Evolutionary conservation across 2,113 vertebrate genomes (phyloP), one percentile per base, ranked within the genome.

Genomic region (Craseonycteris thonglongyai): DNA sequence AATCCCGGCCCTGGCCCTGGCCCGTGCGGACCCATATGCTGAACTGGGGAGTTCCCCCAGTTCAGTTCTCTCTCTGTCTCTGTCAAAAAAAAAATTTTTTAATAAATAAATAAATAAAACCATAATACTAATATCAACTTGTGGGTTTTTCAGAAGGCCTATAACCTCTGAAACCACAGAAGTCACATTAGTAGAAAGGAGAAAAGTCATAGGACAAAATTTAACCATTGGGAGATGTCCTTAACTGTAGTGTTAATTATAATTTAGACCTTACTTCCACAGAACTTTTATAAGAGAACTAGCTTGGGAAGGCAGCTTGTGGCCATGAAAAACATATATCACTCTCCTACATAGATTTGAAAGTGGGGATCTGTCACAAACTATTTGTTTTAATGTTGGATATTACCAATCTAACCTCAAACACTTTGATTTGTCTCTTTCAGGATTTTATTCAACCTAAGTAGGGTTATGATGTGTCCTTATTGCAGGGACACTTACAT

Each of bases 401-500:
- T 65, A 38, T 45, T 10, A 74, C 5, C 45, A 58, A 4, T 74
- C 12, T 84, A 58, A 66, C 28, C 68, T 90, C 54, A 51, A 81
- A 54, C 16, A 45, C 79, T n/a, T 65, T 61, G 15, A 26, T 47
- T 74, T 65, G 21, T 65, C 75, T 84, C 18, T 74, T 76, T 76
- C 13, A 13, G 33, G 3, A 79, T 22, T 82, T 65, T 38, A 33
- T 13, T 28, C 40, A 78, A 24, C 13, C 3, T 40, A 49, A 87
- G 8, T 9, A 35, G 16, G 14, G 5, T 76, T 13, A 40, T 18
- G 35, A 63, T 72, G 28, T 21, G 12, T 42, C 30, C 16, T 51
- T 56, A 21, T n/a, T 54, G 33, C 58, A 88, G 69, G 22, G 47
- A 74, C 87, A 84, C 45, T 42, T 93, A 78, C 96, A 93, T 97